These are phyloP conservation scores for Amphiprion percula DNA, from an alignment of 2,113 vertebrate species.

Conservation along the genomic window DNA sequence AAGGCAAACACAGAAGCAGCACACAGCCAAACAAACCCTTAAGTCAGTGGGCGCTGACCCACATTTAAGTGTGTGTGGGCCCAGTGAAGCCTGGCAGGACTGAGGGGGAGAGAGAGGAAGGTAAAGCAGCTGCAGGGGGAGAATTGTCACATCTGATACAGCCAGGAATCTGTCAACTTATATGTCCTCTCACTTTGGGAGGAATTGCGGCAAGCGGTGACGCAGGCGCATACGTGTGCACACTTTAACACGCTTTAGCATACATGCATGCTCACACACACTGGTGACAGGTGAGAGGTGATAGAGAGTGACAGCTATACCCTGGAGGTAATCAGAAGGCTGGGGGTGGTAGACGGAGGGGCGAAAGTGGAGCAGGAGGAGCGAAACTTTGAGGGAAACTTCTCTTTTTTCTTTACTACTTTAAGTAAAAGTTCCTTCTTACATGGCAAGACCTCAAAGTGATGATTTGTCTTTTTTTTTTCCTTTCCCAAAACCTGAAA, in stretches of 20 bases:
- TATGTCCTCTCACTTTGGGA: conserved; percentile 44
- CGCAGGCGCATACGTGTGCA: not conserved
- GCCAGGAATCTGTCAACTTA: conserved; percentile 42
- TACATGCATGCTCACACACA: conserved; percentile 11
- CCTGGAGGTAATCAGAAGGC: conserved; percentile 37
- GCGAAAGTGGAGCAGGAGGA: conserved; percentile 7
- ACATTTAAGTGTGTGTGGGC: conserved; percentile 48
- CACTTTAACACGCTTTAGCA: conserved; percentile 19
- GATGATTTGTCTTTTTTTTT: not conserved
- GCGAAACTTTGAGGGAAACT: conserved; percentile 38
- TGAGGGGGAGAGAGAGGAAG: conserved; percentile 40
- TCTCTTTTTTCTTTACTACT: not conserved
- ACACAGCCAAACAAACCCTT: conserved; percentile 22
- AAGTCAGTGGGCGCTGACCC: conserved; percentile 62
- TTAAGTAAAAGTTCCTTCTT: conserved; percentile 7
- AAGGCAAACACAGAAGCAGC: conserved; percentile 25
- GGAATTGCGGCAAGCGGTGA: conserved; percentile 12
- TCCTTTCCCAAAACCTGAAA: not conserved
- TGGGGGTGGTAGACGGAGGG: conserved; percentile 3
- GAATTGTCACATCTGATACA: conserved; percentile 64
- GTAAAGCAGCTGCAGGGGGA: conserved; percentile 42
- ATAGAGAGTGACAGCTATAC: conserved; percentile 42
- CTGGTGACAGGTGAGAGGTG: conserved; percentile 52
- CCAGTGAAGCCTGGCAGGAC: conserved; percentile 3
- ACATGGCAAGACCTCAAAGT: conserved; percentile 1